Conservation (phyloP, 1,140 invertebrate genomes). For the Stegodyphus dumicola region DNA sequence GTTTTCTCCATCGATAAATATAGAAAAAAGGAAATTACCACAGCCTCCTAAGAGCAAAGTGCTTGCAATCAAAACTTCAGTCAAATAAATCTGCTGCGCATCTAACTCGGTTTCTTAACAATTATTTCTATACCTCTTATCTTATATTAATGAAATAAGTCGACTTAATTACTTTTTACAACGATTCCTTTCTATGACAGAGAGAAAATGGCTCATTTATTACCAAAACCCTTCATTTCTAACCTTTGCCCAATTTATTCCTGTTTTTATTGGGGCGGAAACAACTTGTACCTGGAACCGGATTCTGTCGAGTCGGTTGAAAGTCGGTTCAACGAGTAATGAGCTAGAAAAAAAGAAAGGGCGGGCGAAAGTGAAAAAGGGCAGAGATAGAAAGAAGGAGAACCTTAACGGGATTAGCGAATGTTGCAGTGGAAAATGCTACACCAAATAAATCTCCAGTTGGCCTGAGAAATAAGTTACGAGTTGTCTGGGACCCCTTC, state of each 20-base stretch:
- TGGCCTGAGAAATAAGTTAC: slow-evolving; percentile 20
- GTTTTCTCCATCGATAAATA: no score
- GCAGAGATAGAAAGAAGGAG: background rate
- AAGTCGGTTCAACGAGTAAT: slow-evolving; percentile 43
- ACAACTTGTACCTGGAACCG: slow-evolving; percentile 25
- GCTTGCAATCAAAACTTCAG: no score
- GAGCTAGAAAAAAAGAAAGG: slow-evolving; percentile 19
- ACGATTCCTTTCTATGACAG: no score
- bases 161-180: no score
- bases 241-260: background rate
- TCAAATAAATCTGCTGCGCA: no score
- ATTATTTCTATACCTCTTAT: no score
- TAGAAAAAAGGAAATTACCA: no score
- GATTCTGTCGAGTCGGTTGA: slow-evolving; percentile 33
- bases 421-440: slow-evolving; percentile 38
- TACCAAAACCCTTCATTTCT: background rate
- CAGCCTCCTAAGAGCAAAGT: no score
- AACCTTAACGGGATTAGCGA: slow-evolving; percentile 47
- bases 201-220: no score
- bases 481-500: slow-evolving; percentile 28
- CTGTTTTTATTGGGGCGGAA: background rate
- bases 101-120: no score
- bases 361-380: background rate
- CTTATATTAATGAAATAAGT: no score
- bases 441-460: slow-evolving; percentile 47